phyloP scores from a whole-genome alignment of 2,888 invertebrate species.

The Psylliodes chrysocephalus region DNA sequence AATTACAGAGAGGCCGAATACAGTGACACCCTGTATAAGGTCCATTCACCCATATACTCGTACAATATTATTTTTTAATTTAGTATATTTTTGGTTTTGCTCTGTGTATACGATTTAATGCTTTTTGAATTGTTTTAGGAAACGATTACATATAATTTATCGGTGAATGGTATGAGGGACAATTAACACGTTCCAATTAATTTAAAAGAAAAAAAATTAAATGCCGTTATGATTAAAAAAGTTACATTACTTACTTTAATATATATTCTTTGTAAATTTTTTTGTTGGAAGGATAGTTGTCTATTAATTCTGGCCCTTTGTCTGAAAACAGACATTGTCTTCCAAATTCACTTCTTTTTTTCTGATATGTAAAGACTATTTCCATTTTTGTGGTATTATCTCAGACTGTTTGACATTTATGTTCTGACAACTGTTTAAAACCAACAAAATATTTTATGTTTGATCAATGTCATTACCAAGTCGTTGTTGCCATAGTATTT shows the following conservation, averaged over 20 bases:
- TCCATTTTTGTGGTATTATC: slow-evolving; percentile 60
- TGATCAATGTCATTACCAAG: slow-evolving; percentile 1
- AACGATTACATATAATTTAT: too few relatives aligned
- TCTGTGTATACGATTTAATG: too few relatives aligned
- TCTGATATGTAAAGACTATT: slow-evolving; percentile 71
- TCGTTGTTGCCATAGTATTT: not conserved
- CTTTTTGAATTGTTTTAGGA: too few relatives aligned
- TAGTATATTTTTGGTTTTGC: too few relatives aligned
- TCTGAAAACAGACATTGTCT: slow-evolving; percentile 76
- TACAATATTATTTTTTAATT: too few relatives aligned
- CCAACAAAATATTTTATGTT: not conserved
- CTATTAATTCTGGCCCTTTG: slow-evolving; percentile 72
- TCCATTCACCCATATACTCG: too few relatives aligned
- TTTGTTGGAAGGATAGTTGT: slow-evolving; percentile 73
- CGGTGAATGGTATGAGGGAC: too few relatives aligned
- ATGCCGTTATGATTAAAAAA: too few relatives aligned
- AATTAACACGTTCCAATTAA: too few relatives aligned
- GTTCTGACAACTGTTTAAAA: not conserved
- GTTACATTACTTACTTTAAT: slow-evolving; percentile 38
- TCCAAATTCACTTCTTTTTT: slow-evolving; percentile 77
- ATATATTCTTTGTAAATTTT: slow-evolving; percentile 50
- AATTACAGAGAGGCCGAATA: too few relatives aligned
- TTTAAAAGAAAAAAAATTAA: too few relatives aligned
- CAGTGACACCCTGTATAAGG: too few relatives aligned
- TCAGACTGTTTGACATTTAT: not conserved